Percentiles rank a stretch among this genome's conserved stretches.
phyloP scores from a whole-genome alignment of 1,140 invertebrate species.

The Xylocopa sonorina region DNA sequence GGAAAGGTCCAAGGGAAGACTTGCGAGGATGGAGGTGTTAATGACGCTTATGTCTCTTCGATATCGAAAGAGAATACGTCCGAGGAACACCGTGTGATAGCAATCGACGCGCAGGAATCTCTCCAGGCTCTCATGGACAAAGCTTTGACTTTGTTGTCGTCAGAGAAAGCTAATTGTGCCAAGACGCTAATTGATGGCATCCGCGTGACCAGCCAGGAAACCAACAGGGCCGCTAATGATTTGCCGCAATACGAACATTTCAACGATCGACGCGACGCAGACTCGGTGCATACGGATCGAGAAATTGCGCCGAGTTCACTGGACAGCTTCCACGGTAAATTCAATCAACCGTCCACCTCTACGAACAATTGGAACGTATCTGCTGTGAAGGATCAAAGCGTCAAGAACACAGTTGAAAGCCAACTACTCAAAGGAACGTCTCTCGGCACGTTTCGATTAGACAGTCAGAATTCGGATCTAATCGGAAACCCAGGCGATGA shows the following conservation, averaged over 20 bases:
- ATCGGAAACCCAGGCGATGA: background rate
- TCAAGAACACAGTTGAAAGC: background rate
- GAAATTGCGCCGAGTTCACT: background rate
- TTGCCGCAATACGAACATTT: too few species aligned
- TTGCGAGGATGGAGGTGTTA: too few species aligned
- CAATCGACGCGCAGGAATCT: too few species aligned
- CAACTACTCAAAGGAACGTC: background rate
- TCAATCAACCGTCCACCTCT: background rate
- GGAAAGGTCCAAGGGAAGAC: background rate
- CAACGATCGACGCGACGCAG: background rate
- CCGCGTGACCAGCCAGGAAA: background rate
- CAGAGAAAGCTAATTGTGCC: background rate
- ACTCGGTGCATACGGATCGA: background rate
- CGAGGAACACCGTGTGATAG: too few species aligned
- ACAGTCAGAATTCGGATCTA: background rate
- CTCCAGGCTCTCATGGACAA: too few species aligned
- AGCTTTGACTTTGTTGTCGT: constrained; percentile 1
- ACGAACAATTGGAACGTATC: background rate
- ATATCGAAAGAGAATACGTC: background rate
- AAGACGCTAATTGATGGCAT: background rate
- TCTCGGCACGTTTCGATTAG: too few species aligned
- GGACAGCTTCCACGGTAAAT: background rate
- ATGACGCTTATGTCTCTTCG: too few species aligned
- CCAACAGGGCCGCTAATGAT: background rate
- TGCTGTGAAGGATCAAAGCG: background rate